Base-by-base conservation (phyloP, 2,113 vertebrate species). In the Eclectus roratus region DNA sequence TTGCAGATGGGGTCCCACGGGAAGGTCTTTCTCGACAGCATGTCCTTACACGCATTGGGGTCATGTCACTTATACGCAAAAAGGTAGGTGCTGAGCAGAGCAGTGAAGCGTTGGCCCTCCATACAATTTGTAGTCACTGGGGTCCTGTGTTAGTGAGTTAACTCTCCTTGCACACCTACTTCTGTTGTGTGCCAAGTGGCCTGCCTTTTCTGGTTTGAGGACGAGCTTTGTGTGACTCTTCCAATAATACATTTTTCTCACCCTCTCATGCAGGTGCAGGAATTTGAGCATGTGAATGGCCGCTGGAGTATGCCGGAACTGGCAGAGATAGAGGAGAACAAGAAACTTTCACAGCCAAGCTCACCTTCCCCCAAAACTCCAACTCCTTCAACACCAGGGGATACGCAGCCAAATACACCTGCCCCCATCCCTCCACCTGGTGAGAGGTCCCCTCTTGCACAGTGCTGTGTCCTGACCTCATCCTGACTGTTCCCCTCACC, bases 221-320 rank as follows among this genome's bases (percentile, higher is more conserved):
- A 39, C 2, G 4, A 70, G 58, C 29, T 79, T 80, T 69, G 29
- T 37, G 6, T 17, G 12, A 29, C 31, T 58, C 21, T 13, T 76
- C 11, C 9, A 11, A 1, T 77, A 11, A 61, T 7, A 4, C 0
- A 0, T 31, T 39, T 77, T 56, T 91, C 11, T 64, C 13, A 35
- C 33, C 8, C 6, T 72, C 9, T 79, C 29, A 1, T 89, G 11
- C 89, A 99, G 99, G 99, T 99, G 76, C 99, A 99, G 97, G 99
- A 99, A 94, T 99, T 99, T 98, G 99, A 99, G 94, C 99, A 99
- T 29, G 99, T 99, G 70, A 99, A 99, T 0, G 99, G 99, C 60
- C 99, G 99, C 80, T 99, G 99, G 99, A 99, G 99, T 28, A 99
- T 99, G 99, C 99, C 99, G 47, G 99, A 99, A 97, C 98, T 99